Evolutionary conservation across 2,888 invertebrate genomes (phyloP), one percentile per base, ranked within the genome.

Genomic region (Dolichomitus sp.): DNA sequence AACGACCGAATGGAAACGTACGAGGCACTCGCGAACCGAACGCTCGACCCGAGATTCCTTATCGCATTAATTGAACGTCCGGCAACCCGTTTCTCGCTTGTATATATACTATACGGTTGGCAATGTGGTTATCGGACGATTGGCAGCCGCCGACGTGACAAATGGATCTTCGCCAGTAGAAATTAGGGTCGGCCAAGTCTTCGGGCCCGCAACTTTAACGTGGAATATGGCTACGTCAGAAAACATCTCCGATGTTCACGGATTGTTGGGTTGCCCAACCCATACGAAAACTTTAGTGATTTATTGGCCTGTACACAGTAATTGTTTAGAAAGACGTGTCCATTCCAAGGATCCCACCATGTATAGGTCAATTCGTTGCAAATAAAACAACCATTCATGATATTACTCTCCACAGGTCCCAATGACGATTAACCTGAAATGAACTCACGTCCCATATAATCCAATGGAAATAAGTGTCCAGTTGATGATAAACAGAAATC

Each of bases 41-140:
- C 68, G 81, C 76, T 78, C 75, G 76, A 82, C 81, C 84, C 76
- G 80, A 80, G 82, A 84, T 82, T 85, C 80, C 79, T 85, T 85
- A 85, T 84, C 85, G 74, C 83, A 84, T 84, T 82, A 84, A 85
- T 84, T 82, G 82, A 85, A 84, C 85, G 75, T 80, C 84, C 75
- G 73, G 78, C 81, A 85, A 85, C 85, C 78, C 80, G 85, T 85
- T 85, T 75, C 85, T 73, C 78, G 50, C 40, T 37, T 33, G 68
- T 70, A 68, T 80, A 66, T 79, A 68, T 33, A 68, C 57, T 48
- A 19, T 2, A 50, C 37, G 37, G 17, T 14, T 52, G 68, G 74
- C 74, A 19, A 77, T 59, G 66, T 54, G 68, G 59, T 27, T 78
- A 75, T 74, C 70, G 78, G 27, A 45, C 82, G 82, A 84, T 83